Evolutionary conservation across 1,140 invertebrate genomes (phyloP), one percentile per base, ranked within the genome.

Genomic region (Fopius arisanus): DNA sequence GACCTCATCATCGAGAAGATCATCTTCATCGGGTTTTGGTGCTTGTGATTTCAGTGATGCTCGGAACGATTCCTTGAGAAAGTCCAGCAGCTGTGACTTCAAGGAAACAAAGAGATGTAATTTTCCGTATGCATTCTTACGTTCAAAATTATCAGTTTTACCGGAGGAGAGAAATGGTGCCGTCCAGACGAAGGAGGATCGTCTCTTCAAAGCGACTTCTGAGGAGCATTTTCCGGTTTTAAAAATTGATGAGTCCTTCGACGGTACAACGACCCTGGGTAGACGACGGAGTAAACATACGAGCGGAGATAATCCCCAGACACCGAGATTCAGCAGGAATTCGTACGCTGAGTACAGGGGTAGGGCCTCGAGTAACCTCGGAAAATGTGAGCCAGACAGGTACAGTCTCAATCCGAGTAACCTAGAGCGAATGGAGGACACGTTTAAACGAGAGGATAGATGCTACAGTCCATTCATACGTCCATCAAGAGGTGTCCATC

Each of bases 71-170:
- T 51, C 74, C 43, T 75, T 86, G 54, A 78, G 82, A 2, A 87
- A 87, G 66, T 87, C 84, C 19, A 86, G 75, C 33, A 88, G 85
- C 72, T 87, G 84, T 69, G 86, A 87, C 66, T 83, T 87, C 69
- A 86, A 86, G 29, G 84, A 87, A 23, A 83, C 83, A 43, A 91
- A 91, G 75, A 92, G 91, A 73, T 89, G 90, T 0, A 92, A 90
- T 76, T 95, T 95, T 79, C 93, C 94, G 0, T 94, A 95, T 78
- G 93, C 93, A 0, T 94, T 94, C 83, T 84, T 95, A 10, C 88
- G 93, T 72, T 94, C 93, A 0, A 92, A 92, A 71, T 79, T 94
- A 14, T 93, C 93, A 0, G 93, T 94, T 26, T 84, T 94, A 59
- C 93, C 93, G 0, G 93, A 94, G 86, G 93, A 94, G 82, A 91